Percentiles rank a stretch among this genome's conserved stretches.
These are phyloP conservation scores for Heliconius cydno DNA, from an alignment of 2,888 invertebrate genomes.

Conservation along the genomic window DNA sequence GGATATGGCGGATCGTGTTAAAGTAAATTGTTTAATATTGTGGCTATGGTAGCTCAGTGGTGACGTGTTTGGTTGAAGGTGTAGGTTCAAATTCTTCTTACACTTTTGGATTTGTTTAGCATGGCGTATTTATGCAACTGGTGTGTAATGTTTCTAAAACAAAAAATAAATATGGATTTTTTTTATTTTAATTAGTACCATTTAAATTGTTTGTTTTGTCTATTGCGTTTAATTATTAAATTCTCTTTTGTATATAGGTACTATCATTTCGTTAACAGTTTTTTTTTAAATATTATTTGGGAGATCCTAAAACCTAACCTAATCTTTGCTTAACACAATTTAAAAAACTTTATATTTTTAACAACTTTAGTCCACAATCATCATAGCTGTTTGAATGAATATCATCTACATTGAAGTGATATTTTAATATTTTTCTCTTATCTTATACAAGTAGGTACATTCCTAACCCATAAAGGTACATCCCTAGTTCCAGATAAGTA, in stretches of 20 bases:
- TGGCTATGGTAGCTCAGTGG: background rate
- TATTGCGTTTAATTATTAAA: no score
- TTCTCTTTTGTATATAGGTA: no score
- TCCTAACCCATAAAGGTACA: conserved; percentile 26
- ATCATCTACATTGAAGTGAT: background rate
- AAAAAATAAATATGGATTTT: background rate
- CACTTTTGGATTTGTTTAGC: background rate
- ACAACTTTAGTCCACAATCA: no score
- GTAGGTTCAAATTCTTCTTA: background rate
- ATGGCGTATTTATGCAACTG: background rate
- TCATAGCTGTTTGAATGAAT: no score
- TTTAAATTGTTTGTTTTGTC: no score
- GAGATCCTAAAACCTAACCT: no score
- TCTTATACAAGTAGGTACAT: background rate
- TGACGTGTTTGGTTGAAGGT: fast-evolving
- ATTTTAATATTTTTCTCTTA: background rate
- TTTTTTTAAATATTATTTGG: no score
- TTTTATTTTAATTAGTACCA: no score
- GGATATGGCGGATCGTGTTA: conserved; percentile 38
- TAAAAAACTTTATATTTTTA: no score
- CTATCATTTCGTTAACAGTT: no score
- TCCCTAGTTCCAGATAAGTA: conserved; percentile 37
- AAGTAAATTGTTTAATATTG: conserved; percentile 31
- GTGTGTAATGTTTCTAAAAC: no score
- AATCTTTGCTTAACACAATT: no score